Evolutionary conservation across 2,113 vertebrate species (phyloP).

Genomic region (Entelurus aequoreus): DNA sequence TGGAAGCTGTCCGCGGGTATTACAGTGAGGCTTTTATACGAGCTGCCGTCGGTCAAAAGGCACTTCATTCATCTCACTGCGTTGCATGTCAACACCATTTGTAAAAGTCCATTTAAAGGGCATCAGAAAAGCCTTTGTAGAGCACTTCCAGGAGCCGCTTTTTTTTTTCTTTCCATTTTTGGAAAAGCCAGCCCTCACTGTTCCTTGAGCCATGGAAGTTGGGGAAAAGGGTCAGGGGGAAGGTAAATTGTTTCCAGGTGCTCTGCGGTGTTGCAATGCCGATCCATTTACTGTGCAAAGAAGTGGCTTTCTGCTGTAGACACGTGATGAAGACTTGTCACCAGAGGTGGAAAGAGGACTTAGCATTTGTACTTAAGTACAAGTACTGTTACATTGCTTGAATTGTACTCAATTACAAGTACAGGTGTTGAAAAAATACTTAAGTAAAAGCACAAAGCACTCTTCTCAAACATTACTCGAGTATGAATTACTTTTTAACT

Average conservation of each 20-base stretch:
- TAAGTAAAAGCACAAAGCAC: too few species aligned
- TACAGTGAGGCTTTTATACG: conserved; percentile 46
- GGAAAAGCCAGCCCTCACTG: conserved; percentile 41
- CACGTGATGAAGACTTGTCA: too few species aligned
- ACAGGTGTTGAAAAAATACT: too few species aligned
- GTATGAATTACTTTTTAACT: too few species aligned
- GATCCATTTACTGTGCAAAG: conserved; percentile 54
- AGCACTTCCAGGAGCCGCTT: conserved; percentile 42
- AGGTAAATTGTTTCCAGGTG: conserved; percentile 74
- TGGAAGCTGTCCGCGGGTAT: conserved; percentile 42
- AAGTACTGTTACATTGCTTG: too few species aligned
- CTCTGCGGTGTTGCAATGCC: conserved; percentile 50
- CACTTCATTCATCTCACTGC: conserved; percentile 59
- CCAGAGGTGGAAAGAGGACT: too few species aligned
- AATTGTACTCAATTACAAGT: too few species aligned
- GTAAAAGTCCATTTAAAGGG: conserved; percentile 58
- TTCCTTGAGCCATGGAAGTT: conserved; percentile 48
- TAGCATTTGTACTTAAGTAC: too few species aligned
- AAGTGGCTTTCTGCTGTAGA: conserved; percentile 32
- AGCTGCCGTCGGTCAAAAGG: conserved; percentile 50
- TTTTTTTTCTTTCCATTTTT: conserved; percentile 41
- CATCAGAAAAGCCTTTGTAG: conserved; percentile 56
- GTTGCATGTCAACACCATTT: conserved; percentile 56
- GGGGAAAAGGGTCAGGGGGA: conserved; percentile 55
- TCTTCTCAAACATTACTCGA: too few species aligned